These are phyloP conservation scores for Penaeus chinensis DNA, from an alignment of 1,140 invertebrate species.

Conservation along the genomic window DNA sequence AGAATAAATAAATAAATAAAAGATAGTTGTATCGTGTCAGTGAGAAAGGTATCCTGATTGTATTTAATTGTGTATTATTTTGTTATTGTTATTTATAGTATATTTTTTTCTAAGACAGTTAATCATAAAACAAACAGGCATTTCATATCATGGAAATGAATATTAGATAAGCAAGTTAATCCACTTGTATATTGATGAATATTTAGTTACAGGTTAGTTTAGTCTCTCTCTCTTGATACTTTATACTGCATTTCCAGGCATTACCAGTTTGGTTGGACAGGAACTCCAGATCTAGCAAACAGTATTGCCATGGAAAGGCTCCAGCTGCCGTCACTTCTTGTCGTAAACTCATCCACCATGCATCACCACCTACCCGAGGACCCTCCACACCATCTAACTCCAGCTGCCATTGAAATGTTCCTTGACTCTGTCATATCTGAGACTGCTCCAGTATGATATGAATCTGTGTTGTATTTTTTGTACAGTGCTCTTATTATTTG, in stretches of 20 bases:
- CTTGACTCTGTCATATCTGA: slow-evolving; percentile 66
- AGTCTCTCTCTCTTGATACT: background rate
- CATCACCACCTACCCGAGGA: slow-evolving; percentile 91
- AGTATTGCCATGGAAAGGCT: slow-evolving; percentile 88
- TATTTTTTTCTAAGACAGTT: too few species aligned
- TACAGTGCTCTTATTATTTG: background rate
- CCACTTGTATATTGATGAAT: background rate
- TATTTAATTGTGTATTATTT: background rate
- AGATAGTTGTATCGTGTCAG: too few species aligned
- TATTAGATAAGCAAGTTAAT: background rate
- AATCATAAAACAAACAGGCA: too few species aligned
- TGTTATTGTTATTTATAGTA: background rate
- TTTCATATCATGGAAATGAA: too few species aligned
- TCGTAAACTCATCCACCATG: slow-evolving; percentile 89
- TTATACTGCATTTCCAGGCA: slow-evolving; percentile 63
- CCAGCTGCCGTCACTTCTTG: slow-evolving; percentile 85
- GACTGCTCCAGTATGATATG: slow-evolving; percentile 64
- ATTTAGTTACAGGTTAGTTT: too few species aligned
- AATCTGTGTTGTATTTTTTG: background rate
- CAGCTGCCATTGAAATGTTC: slow-evolving; percentile 77
- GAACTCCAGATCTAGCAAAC: slow-evolving; percentile 86
- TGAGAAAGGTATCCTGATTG: too few species aligned
- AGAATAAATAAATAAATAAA: background rate
- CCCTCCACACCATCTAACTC: slow-evolving; percentile 82
- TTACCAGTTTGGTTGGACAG: slow-evolving; percentile 93